phyloP scores from a whole-genome alignment of 2,113 vertebrate species.

The Heptranchias perlo region DNA sequence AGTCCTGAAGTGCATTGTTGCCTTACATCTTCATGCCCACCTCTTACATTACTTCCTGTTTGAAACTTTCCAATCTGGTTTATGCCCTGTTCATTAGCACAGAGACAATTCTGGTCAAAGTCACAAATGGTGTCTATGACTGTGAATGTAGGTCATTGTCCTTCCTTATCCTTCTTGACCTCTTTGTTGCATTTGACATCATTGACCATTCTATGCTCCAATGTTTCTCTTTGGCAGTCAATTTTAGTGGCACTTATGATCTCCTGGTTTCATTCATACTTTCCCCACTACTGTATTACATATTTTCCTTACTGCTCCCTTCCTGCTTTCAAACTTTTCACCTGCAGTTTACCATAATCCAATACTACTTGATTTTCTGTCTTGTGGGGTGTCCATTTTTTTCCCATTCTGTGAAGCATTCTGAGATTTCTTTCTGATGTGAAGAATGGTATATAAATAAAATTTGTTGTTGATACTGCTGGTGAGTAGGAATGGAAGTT shows the following conservation, averaged over 20 bases:
- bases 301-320: not conserved
- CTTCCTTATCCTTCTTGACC: not conserved
- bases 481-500: not conserved
- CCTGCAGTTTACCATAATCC: not conserved
- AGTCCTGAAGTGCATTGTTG: too few species aligned
- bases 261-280: not conserved
- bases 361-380: not conserved
- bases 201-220: too few species aligned
- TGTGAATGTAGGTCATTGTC: not conserved
- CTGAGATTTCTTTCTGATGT: not conserved
- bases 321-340: not conserved
- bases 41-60: too few species aligned
- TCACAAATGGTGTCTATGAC: not conserved
- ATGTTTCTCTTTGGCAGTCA: not conserved
- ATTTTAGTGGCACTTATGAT: not conserved
- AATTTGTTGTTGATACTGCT: not conserved
- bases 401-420: not conserved
- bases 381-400: not conserved
- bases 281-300: not conserved
- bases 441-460: not conserved
- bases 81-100: too few species aligned
- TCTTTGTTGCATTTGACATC: not conserved
- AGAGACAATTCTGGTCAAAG: not conserved
- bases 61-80: too few species aligned
- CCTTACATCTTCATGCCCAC: too few species aligned